Evolutionary conservation across 1,140 invertebrate species (phyloP).

Genomic region (Dryas iulia): DNA sequence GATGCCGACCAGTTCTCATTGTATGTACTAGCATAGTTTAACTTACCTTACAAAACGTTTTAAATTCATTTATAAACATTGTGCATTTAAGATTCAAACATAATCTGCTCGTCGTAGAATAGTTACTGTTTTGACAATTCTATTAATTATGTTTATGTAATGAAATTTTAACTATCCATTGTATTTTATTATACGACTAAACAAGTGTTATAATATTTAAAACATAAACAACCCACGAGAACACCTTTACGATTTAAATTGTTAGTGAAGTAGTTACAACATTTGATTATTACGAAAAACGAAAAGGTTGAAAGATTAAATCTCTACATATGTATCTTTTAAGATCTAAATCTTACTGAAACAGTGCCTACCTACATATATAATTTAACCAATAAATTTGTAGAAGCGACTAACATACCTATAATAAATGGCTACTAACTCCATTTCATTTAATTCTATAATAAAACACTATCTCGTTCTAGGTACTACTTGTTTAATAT

Average conservation of each 20-base stretch:
- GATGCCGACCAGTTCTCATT: constrained; percentile 7
- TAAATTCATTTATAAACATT: background rate
- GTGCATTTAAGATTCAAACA: background rate
- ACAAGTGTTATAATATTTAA: background rate
- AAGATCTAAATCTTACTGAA: no score
- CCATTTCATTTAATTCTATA: background rate
- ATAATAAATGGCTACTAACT: background rate
- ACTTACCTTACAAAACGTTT: background rate
- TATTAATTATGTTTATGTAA: no score
- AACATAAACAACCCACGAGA: background rate
- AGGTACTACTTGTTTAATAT: background rate
- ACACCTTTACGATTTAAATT: background rate
- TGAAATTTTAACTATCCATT: background rate
- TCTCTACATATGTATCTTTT: no score
- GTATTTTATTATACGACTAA: background rate
- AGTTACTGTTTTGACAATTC: background rate
- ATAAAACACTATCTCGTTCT: background rate
- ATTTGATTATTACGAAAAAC: no score
- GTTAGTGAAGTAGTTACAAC: no score
- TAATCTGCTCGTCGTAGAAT: no score
- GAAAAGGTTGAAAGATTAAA: no score
- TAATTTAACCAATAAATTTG: no score
- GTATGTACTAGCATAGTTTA: background rate
- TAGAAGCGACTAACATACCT: no score
- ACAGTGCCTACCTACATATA: no score